A percentile compares a stretch with the other conserved stretches of the same genome.
Evolutionary conservation across 2,113 vertebrate species (phyloP).

Genomic region (Calyptomena viridis): DNA sequence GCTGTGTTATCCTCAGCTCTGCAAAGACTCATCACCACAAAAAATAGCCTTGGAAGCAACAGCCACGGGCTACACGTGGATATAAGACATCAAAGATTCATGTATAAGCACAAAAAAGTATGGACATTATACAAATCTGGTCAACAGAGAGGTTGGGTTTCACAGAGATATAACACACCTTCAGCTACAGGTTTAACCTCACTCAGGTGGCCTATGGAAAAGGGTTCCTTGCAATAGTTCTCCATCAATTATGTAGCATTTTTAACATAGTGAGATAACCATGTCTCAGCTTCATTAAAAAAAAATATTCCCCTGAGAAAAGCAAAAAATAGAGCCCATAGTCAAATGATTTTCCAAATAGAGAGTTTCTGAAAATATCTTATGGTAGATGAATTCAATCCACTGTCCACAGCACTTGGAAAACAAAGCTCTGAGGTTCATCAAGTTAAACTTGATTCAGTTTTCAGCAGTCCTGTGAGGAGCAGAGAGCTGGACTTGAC

Average conservation of each 20-base stretch:
- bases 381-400: background rate
- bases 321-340: background rate
- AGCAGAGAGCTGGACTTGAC: background rate
- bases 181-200: background rate
- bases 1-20: background rate
- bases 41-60: background rate
- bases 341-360: background rate
- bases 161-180: background rate
- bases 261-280: background rate
- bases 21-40: background rate
- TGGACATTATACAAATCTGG: background rate
- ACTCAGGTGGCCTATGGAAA: background rate
- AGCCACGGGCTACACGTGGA: fast-evolving
- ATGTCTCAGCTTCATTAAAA: background rate
- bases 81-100: background rate
- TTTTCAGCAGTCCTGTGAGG: background rate
- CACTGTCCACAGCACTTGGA: background rate
- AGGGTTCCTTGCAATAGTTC: background rate
- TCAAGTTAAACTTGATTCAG: background rate
- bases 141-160: background rate
- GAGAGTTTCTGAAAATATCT: background rate
- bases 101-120: fast-evolving
- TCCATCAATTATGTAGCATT: background rate
- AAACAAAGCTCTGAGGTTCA: background rate
- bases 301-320: background rate